Evolutionary conservation across 2,888 invertebrate species (phyloP).

Genomic region (Enchytraeus crypticus): DNA sequence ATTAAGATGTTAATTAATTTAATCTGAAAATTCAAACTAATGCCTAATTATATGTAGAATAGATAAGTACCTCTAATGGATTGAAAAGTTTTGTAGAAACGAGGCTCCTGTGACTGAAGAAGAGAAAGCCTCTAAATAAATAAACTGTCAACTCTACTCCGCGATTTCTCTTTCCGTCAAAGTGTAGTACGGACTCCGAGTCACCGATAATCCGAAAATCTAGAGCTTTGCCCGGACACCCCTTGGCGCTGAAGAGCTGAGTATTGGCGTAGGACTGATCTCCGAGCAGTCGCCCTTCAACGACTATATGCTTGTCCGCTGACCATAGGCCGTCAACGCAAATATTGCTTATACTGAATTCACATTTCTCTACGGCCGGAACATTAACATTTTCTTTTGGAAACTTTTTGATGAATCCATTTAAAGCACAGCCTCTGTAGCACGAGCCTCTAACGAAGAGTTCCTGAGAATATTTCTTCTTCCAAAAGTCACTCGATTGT

Average conservation of each 20-base stretch:
- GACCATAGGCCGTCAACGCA: slow-evolving; percentile 17
- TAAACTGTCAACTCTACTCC: no score
- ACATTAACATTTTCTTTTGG: background rate
- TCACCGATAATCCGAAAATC: background rate
- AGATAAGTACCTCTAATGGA: no score
- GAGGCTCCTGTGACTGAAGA: slow-evolving; percentile 9
- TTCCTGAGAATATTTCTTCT: slow-evolving; percentile 8
- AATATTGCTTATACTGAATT: slow-evolving; percentile 13
- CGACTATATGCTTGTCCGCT: slow-evolving; percentile 15
- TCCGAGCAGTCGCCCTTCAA: slow-evolving; percentile 18
- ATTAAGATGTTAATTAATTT: no score
- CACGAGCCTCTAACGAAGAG: slow-evolving; percentile 12
- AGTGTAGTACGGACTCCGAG: background rate
- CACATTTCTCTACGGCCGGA: slow-evolving; percentile 10
- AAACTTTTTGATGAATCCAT: background rate
- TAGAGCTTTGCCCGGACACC: slow-evolving; percentile 4
- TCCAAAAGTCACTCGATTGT: slow-evolving; percentile 7
- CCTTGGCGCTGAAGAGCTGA: slow-evolving; percentile 13
- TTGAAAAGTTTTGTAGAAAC: slow-evolving; percentile 19
- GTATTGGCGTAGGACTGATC: slow-evolving; percentile 12
- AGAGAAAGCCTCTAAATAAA: no score
- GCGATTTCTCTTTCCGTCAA: slow-evolving; percentile 15
- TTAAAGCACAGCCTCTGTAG: slow-evolving; percentile 8
- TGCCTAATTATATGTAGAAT: no score
- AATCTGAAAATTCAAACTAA: no score